Evolutionary conservation across 2,888 invertebrate species (phyloP).

Genomic region (Acholoe squamosa): DNA sequence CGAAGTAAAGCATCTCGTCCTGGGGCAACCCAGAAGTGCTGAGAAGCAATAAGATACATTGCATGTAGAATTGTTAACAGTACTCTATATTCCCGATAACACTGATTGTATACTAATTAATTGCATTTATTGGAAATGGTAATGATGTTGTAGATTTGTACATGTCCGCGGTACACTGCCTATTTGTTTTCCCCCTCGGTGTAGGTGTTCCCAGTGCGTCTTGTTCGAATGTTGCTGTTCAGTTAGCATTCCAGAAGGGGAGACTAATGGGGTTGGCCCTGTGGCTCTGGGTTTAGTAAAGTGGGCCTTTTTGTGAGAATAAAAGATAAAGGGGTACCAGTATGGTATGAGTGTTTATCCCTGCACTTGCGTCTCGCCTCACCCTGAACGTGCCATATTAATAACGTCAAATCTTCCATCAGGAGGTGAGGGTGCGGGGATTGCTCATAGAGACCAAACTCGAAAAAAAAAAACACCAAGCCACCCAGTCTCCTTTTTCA

Average conservation of each 20-base stretch:
- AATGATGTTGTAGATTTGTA: conserved; percentile 42
- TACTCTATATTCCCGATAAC: conserved; percentile 41
- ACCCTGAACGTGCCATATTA: conserved; percentile 7
- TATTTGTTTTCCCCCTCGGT: conserved; percentile 36
- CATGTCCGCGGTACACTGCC: conserved; percentile 51
- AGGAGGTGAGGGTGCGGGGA: neutral
- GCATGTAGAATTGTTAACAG: conserved; percentile 44
- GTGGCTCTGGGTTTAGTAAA: neutral
- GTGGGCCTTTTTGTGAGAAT: neutral
- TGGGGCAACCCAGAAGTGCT: neutral
- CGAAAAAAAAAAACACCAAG: neutral
- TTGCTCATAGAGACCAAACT: neutral
- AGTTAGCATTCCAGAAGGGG: conserved; percentile 56
- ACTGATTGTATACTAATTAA: conserved; percentile 33
- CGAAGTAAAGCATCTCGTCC: neutral
- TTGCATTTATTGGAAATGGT: conserved; percentile 56
- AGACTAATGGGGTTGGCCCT: neutral
- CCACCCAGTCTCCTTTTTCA: conserved; percentile 26
- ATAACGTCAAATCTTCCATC: neutral
- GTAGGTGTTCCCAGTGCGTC: conserved; percentile 32
- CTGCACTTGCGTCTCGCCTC: neutral
- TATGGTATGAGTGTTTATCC: neutral
- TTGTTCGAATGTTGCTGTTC: conserved; percentile 46
- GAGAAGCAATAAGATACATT: conserved; percentile 46
- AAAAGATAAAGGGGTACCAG: neutral